Evolutionary conservation across 2,888 invertebrate species (phyloP).

Genomic region (Pterostichus niger): DNA sequence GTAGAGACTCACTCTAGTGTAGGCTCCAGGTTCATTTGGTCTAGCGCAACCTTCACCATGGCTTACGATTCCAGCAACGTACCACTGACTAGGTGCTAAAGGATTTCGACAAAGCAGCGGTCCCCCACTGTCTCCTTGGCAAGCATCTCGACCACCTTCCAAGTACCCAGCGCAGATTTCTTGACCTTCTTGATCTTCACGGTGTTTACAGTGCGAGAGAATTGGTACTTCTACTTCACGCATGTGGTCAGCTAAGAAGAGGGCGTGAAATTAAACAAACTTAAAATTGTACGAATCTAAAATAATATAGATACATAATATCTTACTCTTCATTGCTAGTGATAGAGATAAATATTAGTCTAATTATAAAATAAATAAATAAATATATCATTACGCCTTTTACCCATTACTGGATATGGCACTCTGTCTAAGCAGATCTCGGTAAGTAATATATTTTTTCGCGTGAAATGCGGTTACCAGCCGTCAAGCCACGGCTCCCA

Average conservation of each 20-base stretch:
- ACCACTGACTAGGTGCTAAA: conserved; percentile 84
- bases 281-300: too few species aligned
- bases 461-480: too few species aligned
- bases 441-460: too few species aligned
- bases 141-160: conserved; percentile 90
- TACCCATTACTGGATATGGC: too few species aligned
- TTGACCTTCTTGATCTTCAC: conserved; percentile 82
- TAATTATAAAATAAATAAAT: too few species aligned
- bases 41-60: conserved; percentile 93
- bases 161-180: conserved; percentile 88
- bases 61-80: conserved; percentile 90
- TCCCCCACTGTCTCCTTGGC: conserved; percentile 92
- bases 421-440: too few species aligned
- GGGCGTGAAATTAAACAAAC: too few species aligned
- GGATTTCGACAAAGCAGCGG: conserved; percentile 90
- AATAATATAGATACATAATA: too few species aligned
- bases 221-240: conserved; percentile 90
- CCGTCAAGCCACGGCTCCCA: too few species aligned
- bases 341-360: too few species aligned
- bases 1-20: conserved; percentile 87
- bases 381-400: too few species aligned
- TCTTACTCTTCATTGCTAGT: too few species aligned
- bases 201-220: conserved; percentile 82
- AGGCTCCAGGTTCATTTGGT: conserved; percentile 89
- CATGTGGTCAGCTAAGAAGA: conserved; percentile 86